Base-by-base conservation (phyloP, 1,140 invertebrate species). In the Drosophila santomea region DNA sequence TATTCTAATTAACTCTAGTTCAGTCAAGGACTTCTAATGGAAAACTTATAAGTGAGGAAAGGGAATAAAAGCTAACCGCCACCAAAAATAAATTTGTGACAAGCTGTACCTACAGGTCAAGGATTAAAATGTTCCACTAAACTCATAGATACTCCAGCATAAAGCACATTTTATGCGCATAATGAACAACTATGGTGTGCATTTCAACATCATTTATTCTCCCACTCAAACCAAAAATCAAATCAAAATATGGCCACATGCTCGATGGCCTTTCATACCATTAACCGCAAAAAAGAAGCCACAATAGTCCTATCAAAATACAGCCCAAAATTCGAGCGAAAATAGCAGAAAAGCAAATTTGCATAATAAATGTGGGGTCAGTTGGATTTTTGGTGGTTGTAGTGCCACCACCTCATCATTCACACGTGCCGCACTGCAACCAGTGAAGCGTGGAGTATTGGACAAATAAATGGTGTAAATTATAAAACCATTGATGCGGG, bases 391-490 rank as follows among this genome's bases (percentile, higher is more conserved):
- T 39, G 66, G 66, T 71, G 74, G 66, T 63, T 59, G 57, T 15
- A n/a, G 15, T 35, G 10, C 32, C 58, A 36, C 10, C 51, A 48
- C 48, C 47, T 59, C 72, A 66, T 60, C 39, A 52, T 55, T 61
- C 54, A 55, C 73, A 67, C 58, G 60, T 52, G 74, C 43, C 45
- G 43, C 56, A 52, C 38, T 69, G 35, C 35, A 12, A 45, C 38
- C 50, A 66, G 25, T 60, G 25, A 71, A 57, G 47, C 63, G 75
- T 74, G 59, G 64, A 82, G 54, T 82, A 66, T 74, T 64, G 66
- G 44, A 77, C 73, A 81, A 80, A 80, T 80, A 80, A 80, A 76
- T 80, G 78, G 67, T 66, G 74, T 81, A 81, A 77, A 81, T 81
- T 81, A 81, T 81, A 58, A 68, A 77, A 60, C 74, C 74, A 76